Evolutionary conservation across 2,113 vertebrate species (phyloP).

Genomic region (Ursus arctos): DNA sequence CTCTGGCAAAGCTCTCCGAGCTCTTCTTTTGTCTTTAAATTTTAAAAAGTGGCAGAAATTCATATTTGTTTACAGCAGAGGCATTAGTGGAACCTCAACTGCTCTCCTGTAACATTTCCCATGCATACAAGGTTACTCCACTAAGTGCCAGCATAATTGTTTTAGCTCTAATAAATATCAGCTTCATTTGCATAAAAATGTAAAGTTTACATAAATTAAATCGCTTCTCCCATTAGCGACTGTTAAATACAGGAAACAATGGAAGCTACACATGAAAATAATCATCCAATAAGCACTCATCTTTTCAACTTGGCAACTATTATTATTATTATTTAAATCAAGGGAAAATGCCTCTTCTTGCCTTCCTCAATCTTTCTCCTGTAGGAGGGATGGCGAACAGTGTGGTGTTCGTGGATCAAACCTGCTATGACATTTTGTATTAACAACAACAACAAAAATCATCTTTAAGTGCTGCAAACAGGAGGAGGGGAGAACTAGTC

Average conservation of each 20-base stretch:
- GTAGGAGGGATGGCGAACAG: constrained; percentile 71
- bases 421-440: constrained; percentile 64
- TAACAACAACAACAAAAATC: constrained; percentile 52
- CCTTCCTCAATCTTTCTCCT: constrained; percentile 44
- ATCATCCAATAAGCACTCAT: constrained; percentile 76
- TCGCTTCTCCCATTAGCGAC: constrained; percentile 84
- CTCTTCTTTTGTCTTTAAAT: constrained; percentile 75
- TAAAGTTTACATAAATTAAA: constrained; percentile 92
- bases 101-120: constrained; percentile 85
- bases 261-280: constrained; percentile 78
- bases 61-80: constrained; percentile 86
- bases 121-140: constrained; percentile 84
- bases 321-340: constrained; percentile 79
- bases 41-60: constrained; percentile 80
- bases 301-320: constrained; percentile 80
- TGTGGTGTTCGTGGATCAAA: constrained; percentile 35
- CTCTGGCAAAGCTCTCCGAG: constrained; percentile 29
- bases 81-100: constrained; percentile 66
- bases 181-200: constrained; percentile 91
- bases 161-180: constrained; percentile 90
- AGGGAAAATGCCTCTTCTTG: constrained; percentile 70
- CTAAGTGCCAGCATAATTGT: constrained; percentile 88
- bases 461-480: constrained; percentile 17
- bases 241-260: constrained; percentile 85
- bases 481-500: constrained; percentile 65